Base-by-base conservation (phyloP, 2,888 invertebrate species). In the Drosophila mulleri region DNA sequence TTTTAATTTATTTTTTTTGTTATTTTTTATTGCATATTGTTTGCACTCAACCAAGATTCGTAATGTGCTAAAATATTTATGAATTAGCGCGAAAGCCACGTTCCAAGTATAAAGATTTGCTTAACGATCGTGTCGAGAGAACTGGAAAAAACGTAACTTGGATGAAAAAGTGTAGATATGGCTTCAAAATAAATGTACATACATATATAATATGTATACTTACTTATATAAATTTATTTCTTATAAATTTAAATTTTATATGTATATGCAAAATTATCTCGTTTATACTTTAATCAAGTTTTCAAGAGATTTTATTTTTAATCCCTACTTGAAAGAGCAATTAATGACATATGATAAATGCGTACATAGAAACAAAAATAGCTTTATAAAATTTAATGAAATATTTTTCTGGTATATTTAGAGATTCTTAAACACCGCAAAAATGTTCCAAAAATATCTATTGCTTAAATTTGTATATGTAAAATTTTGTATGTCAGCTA, bases 51-150 rank as follows among this genome's bases (percentile, higher is more conserved):
- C 29, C 62, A 41, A 20, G 58, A 54, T 61, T 54, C 53, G 54
- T 52, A 69, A 73, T 54, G 80, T 79, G 83, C 66, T 82, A 82
- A 83, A 80, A 81, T 68, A 81, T 83, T 83, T 68, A 80, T 83
- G 81, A 80, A 83, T 77, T 77, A 77, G 50, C 61, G 54, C 44
- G 73, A 81, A 83, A 78, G 57, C n/a, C 66, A 35, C 59, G 74
- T 61, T 70, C 32, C 67, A 23, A 41, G 53, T 62, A 66, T 78
- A 56, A 48, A 66, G 37, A 59, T 72, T 52, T 53, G 47, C n/a
- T 64, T 44, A 59, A 59, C 42, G 29, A 57, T 44, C 44, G 57
- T 57, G 44, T 35, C 57, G 29, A 35, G 44, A 20, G 32, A 57
- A 57, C 20, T 44, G 32, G 11, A 11, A 44, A 56, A 16, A 47